phyloP scores from a whole-genome alignment of 2,113 vertebrate genomes.

The Tricholaema leucomelas region DNA sequence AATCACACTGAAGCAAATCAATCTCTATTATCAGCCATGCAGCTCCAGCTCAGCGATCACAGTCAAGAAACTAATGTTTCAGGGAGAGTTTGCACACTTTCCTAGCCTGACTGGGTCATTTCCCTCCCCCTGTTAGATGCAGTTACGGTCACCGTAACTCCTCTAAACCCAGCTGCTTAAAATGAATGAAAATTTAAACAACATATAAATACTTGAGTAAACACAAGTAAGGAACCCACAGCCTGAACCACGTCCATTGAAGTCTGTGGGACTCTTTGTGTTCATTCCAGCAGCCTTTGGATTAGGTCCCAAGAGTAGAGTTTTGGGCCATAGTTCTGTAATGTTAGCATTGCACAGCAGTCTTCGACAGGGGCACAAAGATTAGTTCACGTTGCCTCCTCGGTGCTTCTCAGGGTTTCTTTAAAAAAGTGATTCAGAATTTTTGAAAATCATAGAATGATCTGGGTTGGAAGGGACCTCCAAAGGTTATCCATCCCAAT shows the following conservation, averaged over 20 bases:
- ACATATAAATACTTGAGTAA: neutral
- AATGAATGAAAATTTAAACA: slow-evolving; percentile 3
- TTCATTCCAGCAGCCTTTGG: neutral
- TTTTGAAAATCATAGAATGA: neutral
- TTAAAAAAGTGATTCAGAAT: neutral
- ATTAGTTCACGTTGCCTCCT: neutral
- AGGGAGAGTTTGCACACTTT: slow-evolving; percentile 33
- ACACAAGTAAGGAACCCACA: neutral
- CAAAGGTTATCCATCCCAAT: too few species aligned
- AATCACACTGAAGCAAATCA: slow-evolving; percentile 44
- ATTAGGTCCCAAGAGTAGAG: neutral
- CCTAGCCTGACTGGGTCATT: slow-evolving; percentile 25
- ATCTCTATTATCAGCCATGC: slow-evolving; percentile 39
- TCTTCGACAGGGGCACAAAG: neutral
- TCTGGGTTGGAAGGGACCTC: too few species aligned
- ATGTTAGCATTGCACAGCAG: neutral
- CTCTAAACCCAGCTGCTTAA: neutral
- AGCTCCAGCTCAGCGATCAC: slow-evolving; percentile 55
- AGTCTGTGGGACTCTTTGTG: neutral
- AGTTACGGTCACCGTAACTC: slow-evolving; percentile 7
- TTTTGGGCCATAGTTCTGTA: neutral
- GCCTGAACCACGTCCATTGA: neutral
- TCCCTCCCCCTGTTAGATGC: neutral
- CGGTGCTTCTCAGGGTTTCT: neutral
- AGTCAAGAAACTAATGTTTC: slow-evolving; percentile 50